Base-by-base conservation (phyloP, 2,888 invertebrate species). In the Elegia similella region DNA sequence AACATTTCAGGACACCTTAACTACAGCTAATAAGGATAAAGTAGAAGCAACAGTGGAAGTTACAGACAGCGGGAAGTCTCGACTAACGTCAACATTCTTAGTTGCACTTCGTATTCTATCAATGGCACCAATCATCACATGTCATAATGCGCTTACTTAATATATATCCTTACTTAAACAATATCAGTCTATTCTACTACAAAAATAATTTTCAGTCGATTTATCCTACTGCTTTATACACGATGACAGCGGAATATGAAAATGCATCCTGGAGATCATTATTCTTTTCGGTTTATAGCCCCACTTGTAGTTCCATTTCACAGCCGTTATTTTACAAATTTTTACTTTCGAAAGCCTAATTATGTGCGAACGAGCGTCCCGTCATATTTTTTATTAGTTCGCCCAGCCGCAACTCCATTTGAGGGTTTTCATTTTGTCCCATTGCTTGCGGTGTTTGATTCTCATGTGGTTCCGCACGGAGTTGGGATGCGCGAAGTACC, bases 381-480 rank as follows among this genome's bases (percentile, higher is more conserved):
- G 30, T 8, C 10, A 30, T 16, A n/a, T 8, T 7, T 12, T 32
- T 30, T 1, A 13, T 30, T 42, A 17, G 12, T 23, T 55, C 62
- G 84, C 88, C 93, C 87, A 92, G 60, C 90, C 93, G 80, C 93
- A 93, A 74, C 94, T 94, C 95, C 95, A 95, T 77, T 94, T 94
- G 65, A 95, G 92, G 57, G 95, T 95, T 89, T 96, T 96, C 94
- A 96, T 96, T 82, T 94, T 93, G 76, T 95, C 95, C 96, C 96
- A 96, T 78, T 96, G 95, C 67, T 93, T 89, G 52, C 95, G 94
- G 86, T 96, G 96, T 84, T 96, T 96, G 76, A 95, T 93, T 70
- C 96, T 92, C 96, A 96, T 96, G 87, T 96, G 96, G 91, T 96
- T 96, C 73, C 96, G 93, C 68, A 96, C 96, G 59, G 96, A 96